These are phyloP conservation scores for Crioceris asparagi DNA, from an alignment of 2,888 invertebrate species.

Conservation along the genomic window DNA sequence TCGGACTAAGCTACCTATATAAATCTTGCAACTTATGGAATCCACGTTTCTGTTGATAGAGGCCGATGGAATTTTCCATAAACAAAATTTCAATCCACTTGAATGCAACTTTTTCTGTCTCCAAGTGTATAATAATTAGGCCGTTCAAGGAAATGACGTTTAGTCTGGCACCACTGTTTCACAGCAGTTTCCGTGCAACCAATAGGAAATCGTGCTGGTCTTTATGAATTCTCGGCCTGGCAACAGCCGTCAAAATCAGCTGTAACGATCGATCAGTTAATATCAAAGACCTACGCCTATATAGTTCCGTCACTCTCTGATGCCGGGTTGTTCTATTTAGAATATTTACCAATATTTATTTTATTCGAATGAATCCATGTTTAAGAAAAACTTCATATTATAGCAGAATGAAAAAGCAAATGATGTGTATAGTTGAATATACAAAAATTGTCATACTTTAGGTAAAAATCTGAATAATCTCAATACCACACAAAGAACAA, in stretches of 20 bases:
- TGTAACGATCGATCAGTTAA: conserved; percentile 31
- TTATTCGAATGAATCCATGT: too few species aligned
- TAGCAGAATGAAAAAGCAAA: not conserved
- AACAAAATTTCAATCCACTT: too few species aligned
- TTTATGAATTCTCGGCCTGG: conserved; percentile 33
- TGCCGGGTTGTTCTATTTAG: conserved; percentile 24
- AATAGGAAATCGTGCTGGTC: conserved; percentile 25
- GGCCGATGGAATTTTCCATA: too few species aligned
- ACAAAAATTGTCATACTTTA: conserved; percentile 20
- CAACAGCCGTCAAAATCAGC: conserved; percentile 38
- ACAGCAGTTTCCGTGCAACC: conserved; percentile 22
- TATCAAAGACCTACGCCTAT: conserved; percentile 17
- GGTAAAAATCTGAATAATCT: conserved; percentile 18
- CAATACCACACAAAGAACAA: conserved; percentile 28
- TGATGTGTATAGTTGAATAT: not conserved
- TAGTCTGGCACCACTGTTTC: conserved; percentile 9
- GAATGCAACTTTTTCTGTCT: too few species aligned
- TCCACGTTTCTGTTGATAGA: too few species aligned
- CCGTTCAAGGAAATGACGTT: too few species aligned
- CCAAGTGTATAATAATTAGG: too few species aligned
- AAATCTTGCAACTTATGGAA: too few species aligned
- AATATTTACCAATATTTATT: conserved; percentile 11
- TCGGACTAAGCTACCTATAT: too few species aligned
- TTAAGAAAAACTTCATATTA: too few species aligned
- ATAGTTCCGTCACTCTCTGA: conserved; percentile 24